Base-by-base conservation (phyloP, 2,888 invertebrate species). In the Drosophila mercatorum region DNA sequence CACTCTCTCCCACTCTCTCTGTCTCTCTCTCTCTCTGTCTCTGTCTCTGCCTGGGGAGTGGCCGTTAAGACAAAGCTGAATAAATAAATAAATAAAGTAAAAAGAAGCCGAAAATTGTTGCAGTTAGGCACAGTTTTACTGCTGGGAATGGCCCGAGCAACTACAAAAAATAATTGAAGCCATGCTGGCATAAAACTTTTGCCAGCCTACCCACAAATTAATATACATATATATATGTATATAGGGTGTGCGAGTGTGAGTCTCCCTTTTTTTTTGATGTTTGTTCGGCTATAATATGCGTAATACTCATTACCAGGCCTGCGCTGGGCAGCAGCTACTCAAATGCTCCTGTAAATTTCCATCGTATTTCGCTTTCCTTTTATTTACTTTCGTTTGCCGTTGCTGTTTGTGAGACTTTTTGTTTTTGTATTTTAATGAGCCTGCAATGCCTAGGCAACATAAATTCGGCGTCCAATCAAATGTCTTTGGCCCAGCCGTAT, bases 81-180 rank as follows among this genome's bases (percentile, higher is more conserved):
- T 68, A 78, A 77, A 67, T 72, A 71, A 73, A 74, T 62, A 60
- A 52, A 73, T 56, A 78, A 69, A 61, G 64, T 12, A 66, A 59
- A 74, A 78, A 78, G 62, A 65, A 69, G 69, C 75, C 75, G 55
- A 55, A 74, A 63, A 59, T 69, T 26, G 53, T 46, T 58, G 71
- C 71, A 63, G 72, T 46, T 57, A 67, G 44, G 49, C 51, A 65
- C 55, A 53, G 47, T 60, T 68, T 75, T 72, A 72, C 62, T 67
- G 67, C 60, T 57, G 77, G 67, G 59, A 52, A 67, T 52, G 57
- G 60, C 60, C 59, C 40, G 38, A 47, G 44, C 62, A 62, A 78
- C 78, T 64, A 78, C 60, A 61, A 67, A 51, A 69, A 78, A 81
- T 87, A 87, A 87, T 78, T 81, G 87, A 78, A 75, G 79, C 68